Percentiles rank a stretch among this genome's conserved stretches.
Conservation (phyloP, 1,140 invertebrate species). For the Leptinotarsa undecemlineata region DNA sequence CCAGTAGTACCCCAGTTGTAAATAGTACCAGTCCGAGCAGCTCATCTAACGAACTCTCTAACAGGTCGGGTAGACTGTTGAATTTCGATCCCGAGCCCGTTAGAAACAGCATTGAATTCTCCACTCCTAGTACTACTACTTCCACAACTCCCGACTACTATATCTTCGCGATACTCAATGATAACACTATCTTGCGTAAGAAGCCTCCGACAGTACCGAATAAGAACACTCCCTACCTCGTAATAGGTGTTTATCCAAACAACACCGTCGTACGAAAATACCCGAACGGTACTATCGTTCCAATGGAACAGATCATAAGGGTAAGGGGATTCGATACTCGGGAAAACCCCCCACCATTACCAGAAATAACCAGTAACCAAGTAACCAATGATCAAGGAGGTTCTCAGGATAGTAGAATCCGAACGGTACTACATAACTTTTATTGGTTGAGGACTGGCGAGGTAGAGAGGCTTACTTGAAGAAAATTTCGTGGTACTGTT, state of each 20-base stretch:
- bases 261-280: conserved; percentile 73
- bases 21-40: conserved; percentile 17
- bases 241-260: conserved; percentile 73
- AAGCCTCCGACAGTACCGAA: conserved; percentile 68
- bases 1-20: conserved; percentile 14
- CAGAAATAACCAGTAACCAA: conserved; percentile 56
- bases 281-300: conserved; percentile 73
- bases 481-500: background rate
- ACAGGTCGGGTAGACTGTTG: conserved; percentile 53
- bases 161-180: conserved; percentile 72
- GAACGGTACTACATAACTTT: conserved; percentile 53
- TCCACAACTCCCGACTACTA: conserved; percentile 61
- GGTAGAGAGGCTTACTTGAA: background rate
- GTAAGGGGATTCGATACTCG: conserved; percentile 56
- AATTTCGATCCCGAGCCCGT: conserved; percentile 53
- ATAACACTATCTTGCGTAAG: conserved; percentile 75
- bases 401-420: conserved; percentile 40
- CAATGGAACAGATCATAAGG: conserved; percentile 59
- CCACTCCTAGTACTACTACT: conserved; percentile 53
- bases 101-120: conserved; percentile 53
- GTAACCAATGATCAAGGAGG: conserved; percentile 48
- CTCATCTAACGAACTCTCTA: conserved; percentile 25
- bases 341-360: conserved; percentile 50
- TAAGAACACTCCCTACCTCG: conserved; percentile 69
- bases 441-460: conserved; percentile 32